These are phyloP conservation scores for Tinea pellionella DNA, from an alignment of 2,888 invertebrate species.

Conservation along the genomic window DNA sequence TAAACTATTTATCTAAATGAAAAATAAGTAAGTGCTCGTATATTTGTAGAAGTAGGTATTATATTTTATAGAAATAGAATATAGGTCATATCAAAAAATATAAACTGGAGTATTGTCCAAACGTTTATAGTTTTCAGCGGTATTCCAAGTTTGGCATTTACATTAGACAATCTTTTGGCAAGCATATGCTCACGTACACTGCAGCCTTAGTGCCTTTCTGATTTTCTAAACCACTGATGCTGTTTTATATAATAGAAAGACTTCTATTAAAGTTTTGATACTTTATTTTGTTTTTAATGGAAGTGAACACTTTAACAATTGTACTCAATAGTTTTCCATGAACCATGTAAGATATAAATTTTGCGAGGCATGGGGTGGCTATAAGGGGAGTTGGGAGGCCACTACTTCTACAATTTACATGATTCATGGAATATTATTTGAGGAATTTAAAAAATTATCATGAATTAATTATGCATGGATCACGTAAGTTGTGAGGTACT, in stretches of 20 bases:
- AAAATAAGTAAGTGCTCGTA: too few species aligned
- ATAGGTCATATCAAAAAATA: too few species aligned
- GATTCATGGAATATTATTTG: too few species aligned
- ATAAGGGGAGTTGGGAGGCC: conserved; percentile 2
- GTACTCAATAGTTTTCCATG: too few species aligned
- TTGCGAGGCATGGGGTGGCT: conserved; percentile 8
- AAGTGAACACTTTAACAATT: too few species aligned
- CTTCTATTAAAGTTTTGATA: not conserved
- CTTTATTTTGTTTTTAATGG: too few species aligned
- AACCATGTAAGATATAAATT: not conserved
- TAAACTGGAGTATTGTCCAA: not conserved
- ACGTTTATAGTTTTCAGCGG: not conserved
- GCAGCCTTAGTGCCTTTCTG: not conserved
- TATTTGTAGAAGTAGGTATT: too few species aligned
- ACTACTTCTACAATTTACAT: not conserved
- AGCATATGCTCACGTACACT: not conserved
- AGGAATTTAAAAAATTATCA: too few species aligned
- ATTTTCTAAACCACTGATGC: not conserved
- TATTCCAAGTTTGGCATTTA: not conserved
- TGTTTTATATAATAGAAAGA: not conserved
- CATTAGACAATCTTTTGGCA: not conserved
- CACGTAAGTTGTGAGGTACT: too few species aligned
- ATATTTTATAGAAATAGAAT: too few species aligned
- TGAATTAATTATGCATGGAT: too few species aligned
- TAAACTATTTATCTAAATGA: too few species aligned